phyloP scores from a whole-genome alignment of 2,797 vertebrate genomes.

The Diglossa cyanea region DNA sequence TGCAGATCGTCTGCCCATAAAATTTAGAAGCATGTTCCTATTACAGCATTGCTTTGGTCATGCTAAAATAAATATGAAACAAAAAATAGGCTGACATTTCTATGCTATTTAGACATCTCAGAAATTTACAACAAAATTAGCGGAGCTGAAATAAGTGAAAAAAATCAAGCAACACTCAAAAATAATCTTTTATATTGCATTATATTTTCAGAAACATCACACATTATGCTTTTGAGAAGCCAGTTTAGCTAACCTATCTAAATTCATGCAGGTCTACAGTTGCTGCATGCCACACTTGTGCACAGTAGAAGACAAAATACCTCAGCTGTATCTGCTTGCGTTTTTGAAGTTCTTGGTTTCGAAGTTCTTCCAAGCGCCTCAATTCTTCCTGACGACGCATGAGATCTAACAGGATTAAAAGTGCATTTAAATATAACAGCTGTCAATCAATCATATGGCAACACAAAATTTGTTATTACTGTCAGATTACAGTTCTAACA shows the following conservation, averaged over 20 bases:
- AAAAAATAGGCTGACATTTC: not conserved
- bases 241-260: not conserved
- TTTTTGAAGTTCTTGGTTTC: conserved; percentile 96
- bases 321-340: conserved; percentile 95
- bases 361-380: conserved; percentile 92
- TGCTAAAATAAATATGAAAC: not conserved
- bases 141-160: not conserved
- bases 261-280: not conserved
- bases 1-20: not conserved
- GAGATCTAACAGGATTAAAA: conserved; percentile 81
- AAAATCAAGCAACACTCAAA: not conserved
- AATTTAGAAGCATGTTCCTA: not conserved
- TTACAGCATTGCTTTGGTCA: not conserved
- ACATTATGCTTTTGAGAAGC: not conserved
- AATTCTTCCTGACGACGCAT: conserved; percentile 97
- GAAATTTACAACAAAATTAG: not conserved
- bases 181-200: not conserved
- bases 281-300: not conserved
- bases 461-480: not conserved
- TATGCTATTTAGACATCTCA: not conserved
- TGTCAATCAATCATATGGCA: not conserved
- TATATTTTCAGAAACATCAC: not conserved
- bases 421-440: not conserved
- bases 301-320: conserved; percentile 67
- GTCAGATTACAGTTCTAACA: not conserved